Evolutionary conservation across 2,888 invertebrate species (phyloP).

Genomic region (Beris chalybata): DNA sequence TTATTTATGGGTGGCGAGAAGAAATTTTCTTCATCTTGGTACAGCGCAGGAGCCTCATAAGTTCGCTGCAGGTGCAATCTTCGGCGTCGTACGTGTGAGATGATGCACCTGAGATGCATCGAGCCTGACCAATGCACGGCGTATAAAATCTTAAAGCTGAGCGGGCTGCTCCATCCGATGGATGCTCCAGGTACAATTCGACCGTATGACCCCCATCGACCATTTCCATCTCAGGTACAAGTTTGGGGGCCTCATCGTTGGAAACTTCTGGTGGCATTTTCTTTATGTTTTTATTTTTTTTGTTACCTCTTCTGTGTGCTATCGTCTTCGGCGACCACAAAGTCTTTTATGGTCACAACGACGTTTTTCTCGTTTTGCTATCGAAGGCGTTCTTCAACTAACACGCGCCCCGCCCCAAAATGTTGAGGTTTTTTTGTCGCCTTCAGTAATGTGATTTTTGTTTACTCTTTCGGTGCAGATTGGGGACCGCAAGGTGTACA

Average conservation of each 20-base stretch:
- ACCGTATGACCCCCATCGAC: neutral
- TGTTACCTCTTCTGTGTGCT: constrained; percentile 5
- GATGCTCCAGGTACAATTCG: neutral
- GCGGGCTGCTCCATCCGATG: neutral
- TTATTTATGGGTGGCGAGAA: constrained; percentile 6
- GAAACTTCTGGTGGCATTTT: constrained; percentile 1
- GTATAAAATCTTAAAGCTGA: neutral
- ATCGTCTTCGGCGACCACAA: constrained; percentile 18
- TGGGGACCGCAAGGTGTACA: constrained; percentile 4
- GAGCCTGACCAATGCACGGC: neutral
- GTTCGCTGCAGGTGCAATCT: constrained; percentile 3
- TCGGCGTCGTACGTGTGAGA: neutral
- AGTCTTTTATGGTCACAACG: constrained; percentile 8
- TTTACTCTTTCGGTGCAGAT: constrained; percentile 7
- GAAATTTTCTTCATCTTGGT: neutral
- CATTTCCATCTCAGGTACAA: neutral
- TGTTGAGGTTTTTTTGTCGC: constrained; percentile 17
- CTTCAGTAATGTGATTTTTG: constrained; percentile 28
- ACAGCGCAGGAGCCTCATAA: neutral
- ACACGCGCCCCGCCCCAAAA: constrained; percentile 23
- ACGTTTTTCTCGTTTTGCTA: constrained; percentile 19
- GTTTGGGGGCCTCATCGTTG: too few species aligned
- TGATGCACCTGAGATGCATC: constrained; percentile 6
- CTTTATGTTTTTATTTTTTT: neutral
- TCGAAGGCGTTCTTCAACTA: constrained; percentile 24